These are phyloP conservation scores for Parelbella ahira DNA, from an alignment of 2,888 invertebrate species.

Conservation along the genomic window DNA sequence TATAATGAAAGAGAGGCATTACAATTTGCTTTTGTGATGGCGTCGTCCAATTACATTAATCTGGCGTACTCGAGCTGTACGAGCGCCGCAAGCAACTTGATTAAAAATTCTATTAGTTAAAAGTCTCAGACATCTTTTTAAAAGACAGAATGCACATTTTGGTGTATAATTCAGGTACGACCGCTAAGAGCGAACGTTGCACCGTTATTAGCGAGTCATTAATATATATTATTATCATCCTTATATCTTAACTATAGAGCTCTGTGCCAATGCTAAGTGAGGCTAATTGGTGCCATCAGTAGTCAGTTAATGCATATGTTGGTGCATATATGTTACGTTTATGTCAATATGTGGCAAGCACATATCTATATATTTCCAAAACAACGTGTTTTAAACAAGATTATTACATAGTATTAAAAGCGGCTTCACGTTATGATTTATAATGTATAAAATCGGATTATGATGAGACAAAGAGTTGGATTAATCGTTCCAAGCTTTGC, in stretches of 20 bases:
- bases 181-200: constrained; percentile 14
- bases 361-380: no score
- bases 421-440: no score
- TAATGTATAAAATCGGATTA: no score
- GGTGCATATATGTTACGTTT: no score
- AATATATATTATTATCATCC: constrained; percentile 8
- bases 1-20: constrained; percentile 72
- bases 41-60: constrained; percentile 79
- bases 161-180: constrained; percentile 15
- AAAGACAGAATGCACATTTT: constrained; percentile 64
- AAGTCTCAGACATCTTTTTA: constrained; percentile 71
- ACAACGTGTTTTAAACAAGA: no score
- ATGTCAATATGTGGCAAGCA: no score
- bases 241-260: constrained; percentile 3
- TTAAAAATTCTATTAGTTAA: constrained; percentile 80
- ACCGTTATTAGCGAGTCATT: constrained; percentile 17
- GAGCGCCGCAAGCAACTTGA: constrained; percentile 70
- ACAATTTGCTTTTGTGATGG: constrained; percentile 79
- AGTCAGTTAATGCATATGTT: no score
- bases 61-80: constrained; percentile 59
- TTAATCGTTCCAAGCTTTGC: no score
- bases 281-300: constrained; percentile 5
- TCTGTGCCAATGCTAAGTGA: constrained; percentile 2
- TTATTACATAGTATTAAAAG: no score
- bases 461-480: neutral